Base-by-base conservation (phyloP, 2,888 invertebrate species). In the Cyclophora albipunctata region DNA sequence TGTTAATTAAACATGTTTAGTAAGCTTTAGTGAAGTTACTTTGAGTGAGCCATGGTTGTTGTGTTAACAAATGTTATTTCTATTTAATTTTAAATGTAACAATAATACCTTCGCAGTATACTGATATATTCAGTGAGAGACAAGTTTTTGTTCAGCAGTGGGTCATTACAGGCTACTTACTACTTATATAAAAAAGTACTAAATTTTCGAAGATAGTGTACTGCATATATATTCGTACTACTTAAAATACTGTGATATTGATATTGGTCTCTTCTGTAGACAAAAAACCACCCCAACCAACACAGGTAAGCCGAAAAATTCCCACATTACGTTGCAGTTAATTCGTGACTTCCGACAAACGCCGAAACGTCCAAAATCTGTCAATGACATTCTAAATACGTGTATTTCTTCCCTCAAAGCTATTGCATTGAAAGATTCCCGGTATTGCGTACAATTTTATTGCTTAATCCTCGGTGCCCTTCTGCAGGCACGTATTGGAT, bases 281-380 rank as follows among this genome's bases (percentile, higher is more conserved):
- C 7, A 45, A 35, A 40, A 46, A 50, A 47, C 20, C 7, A 4
- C n/a, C 40, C 42, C 45, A 45, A 34, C 34, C 42, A 45, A 47
- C 37, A 45, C 37, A 37, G 34, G 44, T 37, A 35, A 56, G 54
- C 42, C 50, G 50, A 48, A 57, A 49, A 20, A 48, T 47, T 61
- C 62, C 59, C 60, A 68, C 57, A 68, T 55, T 55, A 57, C 45
- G 57, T 50, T 48, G 47, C 45, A 54, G 50, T 46, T 52, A 52
- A 58, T 52, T 56, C 69, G 69, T 69, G 69, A 64, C 69, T 65
- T 54, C 70, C 71, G 69, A 70, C 70, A 69, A 69, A 69, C 68
- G 54, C 45, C 45, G 47, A 52, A 49, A 46, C 51, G 47, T 44
- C 55, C 48, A 58, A 60, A 62, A 58, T 45, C 57, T 57, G 57